Evolutionary conservation across 1,140 invertebrate genomes (phyloP).

Genomic region (Galleria mellonella): DNA sequence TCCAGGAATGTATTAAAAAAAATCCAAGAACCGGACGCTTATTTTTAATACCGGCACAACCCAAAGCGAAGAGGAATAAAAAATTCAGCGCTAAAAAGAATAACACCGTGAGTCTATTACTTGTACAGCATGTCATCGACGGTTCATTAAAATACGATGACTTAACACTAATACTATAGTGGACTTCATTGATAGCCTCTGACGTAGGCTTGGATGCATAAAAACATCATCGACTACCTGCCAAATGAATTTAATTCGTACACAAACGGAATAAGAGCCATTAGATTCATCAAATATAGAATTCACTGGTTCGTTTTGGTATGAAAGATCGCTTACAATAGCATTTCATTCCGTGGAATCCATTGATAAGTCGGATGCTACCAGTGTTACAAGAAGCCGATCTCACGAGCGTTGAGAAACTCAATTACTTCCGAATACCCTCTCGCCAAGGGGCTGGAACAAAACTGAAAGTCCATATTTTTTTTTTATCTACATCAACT

Average conservation of each 20-base stretch:
- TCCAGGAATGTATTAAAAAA: slow-evolving; percentile 38
- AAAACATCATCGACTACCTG: slow-evolving; percentile 27
- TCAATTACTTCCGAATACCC: slow-evolving; percentile 44
- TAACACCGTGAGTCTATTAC: slow-evolving; percentile 68
- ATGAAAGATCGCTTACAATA: slow-evolving; percentile 63
- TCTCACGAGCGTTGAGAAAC: slow-evolving; percentile 59
- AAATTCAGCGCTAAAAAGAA: slow-evolving; percentile 69
- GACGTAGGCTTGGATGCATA: slow-evolving; percentile 59
- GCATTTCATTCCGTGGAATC: slow-evolving; percentile 69
- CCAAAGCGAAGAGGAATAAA: slow-evolving; percentile 41
- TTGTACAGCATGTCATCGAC: slow-evolving; percentile 69
- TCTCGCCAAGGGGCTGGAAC: neutral
- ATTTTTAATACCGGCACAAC: slow-evolving; percentile 43
- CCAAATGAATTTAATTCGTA: slow-evolving; percentile 28
- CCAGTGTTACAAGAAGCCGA: slow-evolving; percentile 63
- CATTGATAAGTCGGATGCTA: slow-evolving; percentile 71
- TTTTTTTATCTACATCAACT: too few species aligned
- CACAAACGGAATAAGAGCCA: slow-evolving; percentile 17
- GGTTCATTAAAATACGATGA: slow-evolving; percentile 73
- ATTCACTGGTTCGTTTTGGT: slow-evolving; percentile 50
- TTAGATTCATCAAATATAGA: slow-evolving; percentile 18
- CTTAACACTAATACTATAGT: slow-evolving; percentile 69
- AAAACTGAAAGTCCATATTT: slow-evolving; percentile 21
- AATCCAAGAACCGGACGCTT: slow-evolving; percentile 26
- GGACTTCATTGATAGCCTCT: slow-evolving; percentile 71